Base-by-base conservation (phyloP, 2,888 invertebrate species). In the Drosophila paucipuncta region DNA sequence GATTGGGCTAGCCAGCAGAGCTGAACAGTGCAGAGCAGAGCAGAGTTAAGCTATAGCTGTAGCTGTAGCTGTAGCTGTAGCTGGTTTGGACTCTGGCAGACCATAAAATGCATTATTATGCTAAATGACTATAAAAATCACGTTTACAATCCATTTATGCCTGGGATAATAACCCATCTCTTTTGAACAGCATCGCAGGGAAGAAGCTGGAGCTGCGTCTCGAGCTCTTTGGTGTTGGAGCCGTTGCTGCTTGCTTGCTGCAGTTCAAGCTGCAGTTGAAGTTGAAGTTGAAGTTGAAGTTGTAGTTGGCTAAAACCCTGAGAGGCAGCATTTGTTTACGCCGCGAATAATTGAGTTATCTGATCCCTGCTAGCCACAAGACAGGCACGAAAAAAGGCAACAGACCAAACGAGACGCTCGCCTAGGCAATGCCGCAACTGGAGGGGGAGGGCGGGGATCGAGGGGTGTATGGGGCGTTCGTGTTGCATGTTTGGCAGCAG, bases 61-160 rank as follows among this genome's bases (percentile, higher is more conserved):
- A 41, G 41, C 41, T 39, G n/a, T 18, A 39, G 37, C 37, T 39
- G 39, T 41, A 39, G 39, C 39, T 43, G 22, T 43, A 22, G 43
- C 43, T 43, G 43, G 43, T 22, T 47, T 47, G 47, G 47, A 47
- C 47, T 25, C 47, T 47, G 47, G 47, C 47, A 25, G 78, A 75
- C 89, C 91, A 90, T 91, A 91, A 92, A 92, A 92, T 90, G 90
- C 92, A 90, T 92, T 92, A 92, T 92, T 92, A 92, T 92, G 92
- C 92, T 92, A 92, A 92, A 92, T 92, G 92, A 91, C 92, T 91
- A 92, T 92, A 92, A 92, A 92, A 92, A 92, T 92, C 92, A 92
- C 92, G 92, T 92, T 92, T 92, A 92, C 92, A 92, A 92, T 91
- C 92, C 92, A 91, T 92, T 92, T 92, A 91, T 91, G 91, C 90